phyloP scores from a whole-genome alignment of 2,888 invertebrate genomes.

The Limnephilus lunatus region DNA sequence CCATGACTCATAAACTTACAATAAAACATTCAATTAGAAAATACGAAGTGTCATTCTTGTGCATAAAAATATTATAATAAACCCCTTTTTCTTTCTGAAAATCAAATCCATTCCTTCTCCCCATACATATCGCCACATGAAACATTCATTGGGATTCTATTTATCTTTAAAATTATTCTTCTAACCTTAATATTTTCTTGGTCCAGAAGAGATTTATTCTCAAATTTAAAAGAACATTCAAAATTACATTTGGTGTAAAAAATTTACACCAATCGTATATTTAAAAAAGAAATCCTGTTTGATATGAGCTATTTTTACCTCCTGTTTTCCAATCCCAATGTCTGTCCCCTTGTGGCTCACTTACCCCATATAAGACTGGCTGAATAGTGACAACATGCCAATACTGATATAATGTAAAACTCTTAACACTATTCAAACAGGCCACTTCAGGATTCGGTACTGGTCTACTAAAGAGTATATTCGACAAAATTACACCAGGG shows the following conservation, averaged over 20 bases:
- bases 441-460: conserved; percentile 79
- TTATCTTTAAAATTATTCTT: neutral
- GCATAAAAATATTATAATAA: neutral
- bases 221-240: neutral
- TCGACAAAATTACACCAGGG: conserved; percentile 80
- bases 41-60: conserved; percentile 41
- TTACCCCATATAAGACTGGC: conserved; percentile 17
- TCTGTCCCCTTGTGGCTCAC: conserved; percentile 22
- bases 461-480: conserved; percentile 80
- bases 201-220: neutral
- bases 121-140: conserved; percentile 13
- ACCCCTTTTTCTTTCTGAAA: neutral
- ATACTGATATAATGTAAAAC: conserved; percentile 44
- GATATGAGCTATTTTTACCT: neutral
- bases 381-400: conserved; percentile 8
- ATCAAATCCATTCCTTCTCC: neutral
- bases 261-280: neutral
- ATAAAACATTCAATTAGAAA: conserved; percentile 15
- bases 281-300: neutral
- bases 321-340: conserved; percentile 19
- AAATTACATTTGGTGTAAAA: neutral
- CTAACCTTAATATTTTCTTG: neutral
- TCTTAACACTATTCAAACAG: conserved; percentile 70
- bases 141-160: conserved; percentile 37
- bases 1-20: conserved; percentile 9